These are phyloP conservation scores for Rhinoraja longicauda DNA, from an alignment of 2,797 vertebrate genomes.

Conservation along the genomic window DNA sequence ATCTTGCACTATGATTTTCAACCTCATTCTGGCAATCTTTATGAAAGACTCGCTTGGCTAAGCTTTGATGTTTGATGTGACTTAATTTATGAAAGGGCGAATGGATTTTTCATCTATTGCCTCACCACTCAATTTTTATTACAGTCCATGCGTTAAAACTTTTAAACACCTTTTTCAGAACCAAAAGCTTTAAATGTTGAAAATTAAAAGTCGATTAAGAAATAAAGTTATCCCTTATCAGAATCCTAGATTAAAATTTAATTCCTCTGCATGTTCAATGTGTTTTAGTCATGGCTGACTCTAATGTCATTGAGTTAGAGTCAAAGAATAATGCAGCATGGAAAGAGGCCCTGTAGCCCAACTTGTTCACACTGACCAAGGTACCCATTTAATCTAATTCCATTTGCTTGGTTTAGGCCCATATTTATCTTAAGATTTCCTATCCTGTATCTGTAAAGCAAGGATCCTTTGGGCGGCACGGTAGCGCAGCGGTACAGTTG, in stretches of 20 bases:
- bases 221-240: neutral
- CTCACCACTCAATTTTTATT: constrained; percentile 25
- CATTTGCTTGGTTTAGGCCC: too few species aligned
- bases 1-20: constrained; percentile 20
- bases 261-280: neutral
- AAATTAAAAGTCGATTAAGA: constrained; percentile 8
- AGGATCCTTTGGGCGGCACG: too few species aligned
- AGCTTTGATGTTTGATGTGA: neutral
- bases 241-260: neutral
- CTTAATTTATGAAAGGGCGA: neutral
- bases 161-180: neutral
- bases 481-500: too few species aligned
- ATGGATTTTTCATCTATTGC: neutral
- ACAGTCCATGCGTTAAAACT: neutral
- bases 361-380: too few species aligned
- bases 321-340: neutral
- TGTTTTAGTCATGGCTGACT: neutral
- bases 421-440: too few species aligned
- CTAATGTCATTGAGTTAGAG: neutral
- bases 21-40: neutral
- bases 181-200: neutral
- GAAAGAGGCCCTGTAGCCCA: too few species aligned
- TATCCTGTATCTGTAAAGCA: too few species aligned
- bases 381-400: too few species aligned
- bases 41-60: neutral